Conservation (phyloP, 2,888 invertebrate genomes). For the Barypeithes pellucidus region DNA sequence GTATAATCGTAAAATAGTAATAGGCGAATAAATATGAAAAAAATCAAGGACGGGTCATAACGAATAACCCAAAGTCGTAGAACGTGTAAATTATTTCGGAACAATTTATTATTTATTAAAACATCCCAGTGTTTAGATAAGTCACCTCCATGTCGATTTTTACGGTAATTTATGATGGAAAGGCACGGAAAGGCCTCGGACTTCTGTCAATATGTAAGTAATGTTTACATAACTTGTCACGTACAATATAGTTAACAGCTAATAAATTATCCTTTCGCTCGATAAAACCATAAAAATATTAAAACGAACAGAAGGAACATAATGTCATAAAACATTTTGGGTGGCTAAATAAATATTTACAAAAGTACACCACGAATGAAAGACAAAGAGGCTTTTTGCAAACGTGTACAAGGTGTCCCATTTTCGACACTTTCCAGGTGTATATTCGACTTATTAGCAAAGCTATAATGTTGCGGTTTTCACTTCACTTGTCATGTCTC, state of each 20-base stretch:
- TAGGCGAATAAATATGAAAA: too few species aligned
- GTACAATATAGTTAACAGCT: conserved; percentile 35
- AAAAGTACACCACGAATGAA: neutral
- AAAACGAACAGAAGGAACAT: conserved; percentile 21
- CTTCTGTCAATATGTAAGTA: conserved; percentile 34
- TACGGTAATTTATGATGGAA: conserved; percentile 33
- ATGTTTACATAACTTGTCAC: conserved; percentile 40
- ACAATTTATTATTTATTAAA: conserved; percentile 19
- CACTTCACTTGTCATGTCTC: too few species aligned
- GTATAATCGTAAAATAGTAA: too few species aligned
- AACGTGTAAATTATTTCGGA: neutral
- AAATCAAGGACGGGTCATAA: too few species aligned
- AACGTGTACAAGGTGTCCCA: too few species aligned
- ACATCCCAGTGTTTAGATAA: conserved; percentile 9
- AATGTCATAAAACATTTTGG: conserved; percentile 17
- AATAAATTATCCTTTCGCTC: conserved; percentile 35
- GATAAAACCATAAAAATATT: conserved; percentile 23
- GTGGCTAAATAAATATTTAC: conserved; percentile 22
- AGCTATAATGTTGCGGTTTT: too few species aligned
- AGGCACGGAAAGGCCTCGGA: conserved; percentile 30
- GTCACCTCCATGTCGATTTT: conserved; percentile 17
- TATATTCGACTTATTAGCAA: too few species aligned
- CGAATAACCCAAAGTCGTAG: neutral
- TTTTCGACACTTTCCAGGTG: too few species aligned
- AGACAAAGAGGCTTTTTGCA: neutral